Percentiles rank a stretch among this genome's conserved stretches.
Evolutionary conservation across 2,797 vertebrate genomes (phyloP).

Genomic region (Melopsittacus undulatus): DNA sequence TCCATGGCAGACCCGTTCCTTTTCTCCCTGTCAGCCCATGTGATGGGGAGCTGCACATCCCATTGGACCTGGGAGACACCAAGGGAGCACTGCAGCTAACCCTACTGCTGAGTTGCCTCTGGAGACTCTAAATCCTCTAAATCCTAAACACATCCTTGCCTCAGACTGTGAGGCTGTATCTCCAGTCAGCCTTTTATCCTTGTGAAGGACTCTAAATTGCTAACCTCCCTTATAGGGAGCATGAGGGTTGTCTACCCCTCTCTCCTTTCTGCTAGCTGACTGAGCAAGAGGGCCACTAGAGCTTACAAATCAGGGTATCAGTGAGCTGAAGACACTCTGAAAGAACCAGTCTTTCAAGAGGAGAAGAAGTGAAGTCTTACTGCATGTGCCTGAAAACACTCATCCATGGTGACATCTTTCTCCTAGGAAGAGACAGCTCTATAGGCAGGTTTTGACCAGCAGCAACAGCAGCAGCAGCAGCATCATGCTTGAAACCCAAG

Average conservation of each 20-base stretch:
- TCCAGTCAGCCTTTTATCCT: background rate
- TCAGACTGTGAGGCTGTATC: background rate
- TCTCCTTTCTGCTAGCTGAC: background rate
- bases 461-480: background rate
- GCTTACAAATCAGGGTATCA: background rate
- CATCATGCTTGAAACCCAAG: background rate
- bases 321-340: background rate
- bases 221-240: background rate
- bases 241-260: background rate
- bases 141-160: no score
- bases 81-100: background rate
- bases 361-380: background rate
- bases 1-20: background rate
- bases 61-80: background rate
- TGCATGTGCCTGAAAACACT: background rate
- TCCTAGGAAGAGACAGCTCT: background rate
- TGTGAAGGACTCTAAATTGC: background rate
- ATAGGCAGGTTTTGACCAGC: background rate
- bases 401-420: background rate
- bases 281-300: background rate
- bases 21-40: background rate
- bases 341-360: background rate
- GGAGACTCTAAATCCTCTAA: background rate
- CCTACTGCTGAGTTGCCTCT: background rate
- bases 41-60: fast-evolving